phyloP scores from a whole-genome alignment of 1,140 invertebrate species.

The Leptestheria dahalacensis region DNA sequence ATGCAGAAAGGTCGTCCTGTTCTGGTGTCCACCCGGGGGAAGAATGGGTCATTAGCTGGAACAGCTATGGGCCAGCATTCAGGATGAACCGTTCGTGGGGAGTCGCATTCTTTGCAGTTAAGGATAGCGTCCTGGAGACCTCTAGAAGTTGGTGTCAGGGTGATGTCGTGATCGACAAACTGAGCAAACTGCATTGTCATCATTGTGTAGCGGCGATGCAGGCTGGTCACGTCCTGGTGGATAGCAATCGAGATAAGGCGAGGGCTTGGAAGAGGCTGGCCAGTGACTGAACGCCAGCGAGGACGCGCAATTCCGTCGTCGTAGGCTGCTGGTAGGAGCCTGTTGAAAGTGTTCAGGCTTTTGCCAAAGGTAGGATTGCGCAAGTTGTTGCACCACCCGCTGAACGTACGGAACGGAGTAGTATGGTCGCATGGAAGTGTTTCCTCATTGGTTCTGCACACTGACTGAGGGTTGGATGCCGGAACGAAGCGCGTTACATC shows the following conservation, averaged over 20 bases:
- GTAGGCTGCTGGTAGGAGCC: slow-evolving; percentile 69
- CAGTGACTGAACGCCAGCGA: slow-evolving; percentile 50
- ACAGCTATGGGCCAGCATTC: slow-evolving; percentile 47
- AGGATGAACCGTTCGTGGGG: slow-evolving; percentile 62
- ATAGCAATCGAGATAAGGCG: slow-evolving; percentile 70
- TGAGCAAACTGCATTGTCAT: slow-evolving; percentile 15
- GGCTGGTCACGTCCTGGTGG: slow-evolving; percentile 73
- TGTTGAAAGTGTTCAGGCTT: slow-evolving; percentile 67
- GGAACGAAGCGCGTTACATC: slow-evolving; percentile 43
- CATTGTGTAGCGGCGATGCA: slow-evolving; percentile 51
- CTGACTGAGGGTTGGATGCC: not conserved
- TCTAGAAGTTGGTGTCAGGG: slow-evolving; percentile 4
- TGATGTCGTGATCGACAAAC: slow-evolving; percentile 16
- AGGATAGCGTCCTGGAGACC: not conserved
- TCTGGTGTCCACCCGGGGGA: slow-evolving; percentile 23
- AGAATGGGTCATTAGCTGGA: slow-evolving; percentile 12
- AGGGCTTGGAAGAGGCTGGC: slow-evolving; percentile 58
- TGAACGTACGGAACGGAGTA: slow-evolving; percentile 60
- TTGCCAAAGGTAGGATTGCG: slow-evolving; percentile 69
- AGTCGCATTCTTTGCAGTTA: slow-evolving; percentile 24
- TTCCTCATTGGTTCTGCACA: slow-evolving; percentile 26
- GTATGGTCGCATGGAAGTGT: slow-evolving; percentile 54
- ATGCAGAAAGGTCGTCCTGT: slow-evolving; percentile 20
- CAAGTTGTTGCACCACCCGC: slow-evolving; percentile 83
- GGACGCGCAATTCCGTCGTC: slow-evolving; percentile 77